Percentiles rank a stretch among this genome's conserved stretches.
These are phyloP conservation scores for Desmophyllum pertusum DNA, from an alignment of 92 coral and sea anemone genomes.

Conservation along the genomic window DNA sequence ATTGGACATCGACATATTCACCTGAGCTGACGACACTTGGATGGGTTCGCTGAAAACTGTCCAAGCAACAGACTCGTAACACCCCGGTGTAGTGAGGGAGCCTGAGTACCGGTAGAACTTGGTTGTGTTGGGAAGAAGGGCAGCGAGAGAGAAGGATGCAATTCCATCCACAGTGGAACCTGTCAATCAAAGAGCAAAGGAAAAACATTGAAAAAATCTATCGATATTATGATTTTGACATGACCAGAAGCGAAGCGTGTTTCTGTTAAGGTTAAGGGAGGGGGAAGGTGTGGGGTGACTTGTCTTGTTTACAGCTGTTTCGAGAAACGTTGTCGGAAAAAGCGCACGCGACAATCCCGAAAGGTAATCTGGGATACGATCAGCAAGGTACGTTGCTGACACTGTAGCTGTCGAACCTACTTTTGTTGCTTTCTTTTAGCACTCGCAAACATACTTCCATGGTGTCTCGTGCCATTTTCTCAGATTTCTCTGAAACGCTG, in stretches of 20 bases:
- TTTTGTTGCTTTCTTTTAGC: too few species aligned
- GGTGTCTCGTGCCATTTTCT: too few species aligned
- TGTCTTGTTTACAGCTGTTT: too few species aligned
- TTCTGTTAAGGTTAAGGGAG: background rate
- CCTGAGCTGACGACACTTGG: constrained; percentile 23
- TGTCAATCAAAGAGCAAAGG: background rate
- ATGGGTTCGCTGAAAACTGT: constrained; percentile 44
- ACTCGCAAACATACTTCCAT: too few species aligned
- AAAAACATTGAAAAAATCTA: background rate
- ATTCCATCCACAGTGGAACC: background rate
- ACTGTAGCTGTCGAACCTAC: too few species aligned
- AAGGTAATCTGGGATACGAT: too few species aligned
- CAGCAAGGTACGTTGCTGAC: too few species aligned
- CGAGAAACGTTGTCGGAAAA: too few species aligned
- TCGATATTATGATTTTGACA: background rate
- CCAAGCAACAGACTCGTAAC: constrained; percentile 78
- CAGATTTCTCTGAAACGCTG: too few species aligned
- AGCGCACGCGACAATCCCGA: too few species aligned
- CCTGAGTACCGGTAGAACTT: constrained; percentile 81
- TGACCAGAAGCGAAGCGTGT: background rate
- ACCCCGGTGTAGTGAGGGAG: constrained; percentile 77
- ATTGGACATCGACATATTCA: background rate
- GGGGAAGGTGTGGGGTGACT: too few species aligned
- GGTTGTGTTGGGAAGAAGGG: constrained; percentile 48
- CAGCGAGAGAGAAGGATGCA: constrained; percentile 1